These are phyloP conservation scores for Diachasmimorpha longicaudata DNA, from an alignment of 1,140 invertebrate species.

Conservation along the genomic window DNA sequence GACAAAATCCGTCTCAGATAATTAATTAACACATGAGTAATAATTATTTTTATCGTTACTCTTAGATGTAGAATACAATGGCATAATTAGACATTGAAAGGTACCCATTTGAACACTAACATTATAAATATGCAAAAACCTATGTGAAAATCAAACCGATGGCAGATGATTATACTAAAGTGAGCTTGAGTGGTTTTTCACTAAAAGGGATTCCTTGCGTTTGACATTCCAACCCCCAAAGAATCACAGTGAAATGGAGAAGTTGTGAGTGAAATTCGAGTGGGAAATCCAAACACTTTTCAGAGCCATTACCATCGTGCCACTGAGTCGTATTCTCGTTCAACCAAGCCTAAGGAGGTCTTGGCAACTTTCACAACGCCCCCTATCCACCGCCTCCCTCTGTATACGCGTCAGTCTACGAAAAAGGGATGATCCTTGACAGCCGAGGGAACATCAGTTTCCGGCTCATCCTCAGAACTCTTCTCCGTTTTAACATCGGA, in stretches of 20 bases:
- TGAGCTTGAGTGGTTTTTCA: not conserved
- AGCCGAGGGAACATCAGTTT: conserved; percentile 18
- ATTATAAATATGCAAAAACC: not conserved
- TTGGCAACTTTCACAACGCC: conserved; percentile 5
- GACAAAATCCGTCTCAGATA: conserved; percentile 16
- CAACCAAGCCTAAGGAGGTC: conserved; percentile 6
- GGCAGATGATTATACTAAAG: conserved; percentile 1
- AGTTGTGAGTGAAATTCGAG: conserved; percentile 16
- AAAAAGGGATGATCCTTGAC: conserved; percentile 17
- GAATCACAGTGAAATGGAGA: not conserved
- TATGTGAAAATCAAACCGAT: not conserved
- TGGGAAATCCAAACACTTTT: conserved; percentile 23
- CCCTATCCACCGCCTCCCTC: not conserved
- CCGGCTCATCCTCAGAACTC: conserved; percentile 7
- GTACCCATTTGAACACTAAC: not conserved
- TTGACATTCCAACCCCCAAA: conserved; percentile 9
- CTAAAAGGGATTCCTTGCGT: conserved; percentile 4
- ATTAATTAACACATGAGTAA: not conserved
- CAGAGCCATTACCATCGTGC: conserved; percentile 15
- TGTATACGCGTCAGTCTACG: not conserved
- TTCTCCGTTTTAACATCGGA: not conserved
- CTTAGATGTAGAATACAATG: not conserved
- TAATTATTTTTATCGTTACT: not conserved
- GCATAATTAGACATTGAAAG: not conserved
- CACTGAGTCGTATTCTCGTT: conserved; percentile 16